A percentile compares a stretch with the other conserved stretches of the same genome.
These are phyloP conservation scores for Tor tambroides DNA, from an alignment of 2,113 vertebrate genomes.

Conservation along the genomic window DNA sequence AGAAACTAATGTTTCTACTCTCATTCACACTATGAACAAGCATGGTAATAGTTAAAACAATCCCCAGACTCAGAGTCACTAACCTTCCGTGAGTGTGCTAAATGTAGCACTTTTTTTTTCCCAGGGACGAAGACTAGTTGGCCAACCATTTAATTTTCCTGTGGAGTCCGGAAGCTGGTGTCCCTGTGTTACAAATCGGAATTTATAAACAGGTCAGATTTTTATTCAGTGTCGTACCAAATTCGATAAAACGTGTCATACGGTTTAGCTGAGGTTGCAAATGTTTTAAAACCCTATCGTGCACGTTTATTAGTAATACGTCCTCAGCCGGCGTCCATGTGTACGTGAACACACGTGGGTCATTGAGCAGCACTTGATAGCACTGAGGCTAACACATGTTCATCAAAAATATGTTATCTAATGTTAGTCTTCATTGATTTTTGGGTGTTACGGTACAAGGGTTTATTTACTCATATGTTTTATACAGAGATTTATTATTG, in stretches of 20 bases:
- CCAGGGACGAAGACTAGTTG: slow-evolving; percentile 64
- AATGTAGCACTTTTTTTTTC: neutral
- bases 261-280: neutral
- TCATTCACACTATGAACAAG: neutral
- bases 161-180: slow-evolving; percentile 69
- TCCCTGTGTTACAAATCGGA: slow-evolving; percentile 23
- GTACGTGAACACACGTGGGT: slow-evolving; percentile 31
- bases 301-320: neutral
- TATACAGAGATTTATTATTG: neutral
- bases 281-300: neutral
- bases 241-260: neutral
- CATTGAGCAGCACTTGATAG: slow-evolving; percentile 10
- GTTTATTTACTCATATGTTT: neutral
- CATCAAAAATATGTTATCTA: neutral
- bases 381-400: slow-evolving; percentile 24
- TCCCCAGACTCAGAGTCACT: neutral
- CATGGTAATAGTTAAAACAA: neutral
- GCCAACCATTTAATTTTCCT: slow-evolving; percentile 60
- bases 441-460: neutral
- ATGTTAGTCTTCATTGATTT: neutral
- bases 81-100: neutral
- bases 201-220: slow-evolving; percentile 57
- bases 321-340: neutral
- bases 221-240: neutral
- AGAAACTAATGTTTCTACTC: no score